phyloP scores from a whole-genome alignment of 2,797 vertebrate genomes.

The Distichodus sexfasciatus region DNA sequence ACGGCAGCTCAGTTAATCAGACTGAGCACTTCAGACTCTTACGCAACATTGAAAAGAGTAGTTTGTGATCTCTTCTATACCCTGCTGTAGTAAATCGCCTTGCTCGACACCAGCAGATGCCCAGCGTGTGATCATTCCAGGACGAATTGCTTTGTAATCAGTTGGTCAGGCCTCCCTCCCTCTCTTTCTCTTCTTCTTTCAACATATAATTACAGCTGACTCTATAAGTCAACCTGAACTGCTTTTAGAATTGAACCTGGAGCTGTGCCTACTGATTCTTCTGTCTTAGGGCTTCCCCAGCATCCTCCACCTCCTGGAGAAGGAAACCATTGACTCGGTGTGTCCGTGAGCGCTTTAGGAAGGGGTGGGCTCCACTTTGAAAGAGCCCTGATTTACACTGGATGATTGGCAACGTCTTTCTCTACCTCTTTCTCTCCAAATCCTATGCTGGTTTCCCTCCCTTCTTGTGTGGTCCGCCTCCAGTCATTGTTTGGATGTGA shows the following conservation, averaged over 20 bases:
- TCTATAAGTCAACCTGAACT: neutral
- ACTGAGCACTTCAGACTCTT: neutral
- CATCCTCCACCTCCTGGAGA: constrained; percentile 2
- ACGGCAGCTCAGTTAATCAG: constrained; percentile 16
- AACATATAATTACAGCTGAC: neutral
- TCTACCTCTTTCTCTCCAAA: neutral
- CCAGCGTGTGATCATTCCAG: neutral
- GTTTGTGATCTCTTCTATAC: constrained; percentile 31
- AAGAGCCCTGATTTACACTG: constrained; percentile 44
- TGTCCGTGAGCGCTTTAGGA: neutral
- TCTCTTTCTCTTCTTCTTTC: neutral
- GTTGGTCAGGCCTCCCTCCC: neutral
- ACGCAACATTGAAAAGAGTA: constrained; percentile 2
- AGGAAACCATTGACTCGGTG: constrained; percentile 43
- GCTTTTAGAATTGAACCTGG: constrained; percentile 26
- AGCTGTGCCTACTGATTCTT: constrained; percentile 46
- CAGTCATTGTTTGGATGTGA: constrained; percentile 42
- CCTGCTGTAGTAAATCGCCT: constrained; percentile 13
- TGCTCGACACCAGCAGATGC: constrained; percentile 8
- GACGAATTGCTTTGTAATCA: constrained; percentile 8
- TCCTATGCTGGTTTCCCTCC: constrained; percentile 10
- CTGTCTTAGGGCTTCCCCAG: constrained; percentile 28
- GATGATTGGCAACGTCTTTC: constrained; percentile 32
- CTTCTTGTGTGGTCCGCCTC: constrained; percentile 48
- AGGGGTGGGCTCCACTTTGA: constrained; percentile 24